Evolutionary conservation across 1,140 invertebrate species (phyloP), one percentile per base, ranked within the genome.

Genomic region (Drosophila parvula): DNA sequence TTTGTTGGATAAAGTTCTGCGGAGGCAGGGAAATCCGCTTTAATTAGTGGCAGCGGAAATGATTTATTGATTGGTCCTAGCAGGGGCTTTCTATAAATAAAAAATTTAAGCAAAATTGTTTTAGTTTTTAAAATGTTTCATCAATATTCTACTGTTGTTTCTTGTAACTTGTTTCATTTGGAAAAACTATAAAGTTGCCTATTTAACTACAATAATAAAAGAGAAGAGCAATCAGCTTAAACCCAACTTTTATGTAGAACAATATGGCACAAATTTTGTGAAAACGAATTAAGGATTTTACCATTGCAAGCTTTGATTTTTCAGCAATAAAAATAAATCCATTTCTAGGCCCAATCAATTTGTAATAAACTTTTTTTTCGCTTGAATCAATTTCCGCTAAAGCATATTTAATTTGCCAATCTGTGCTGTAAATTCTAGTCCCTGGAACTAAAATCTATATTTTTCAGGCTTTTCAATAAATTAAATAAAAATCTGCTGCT

Each of bases 401-500:
- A 61, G 56, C 40, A 64, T 61, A 61, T 64, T 64, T 62, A 45
- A 61, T 64, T 34, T 64, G 3, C 45, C 18, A 34, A 32, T 43
- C n/a, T 8, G 22, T 22, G 22, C 7, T 7, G 7, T 7, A 30
- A 30, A 30, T 8, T 7, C 30, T 30, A 5, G 5, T 4, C 5
- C 30, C 30, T 30, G 16, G 27, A 30, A 27, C 32, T 44, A 41
- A 50, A 41, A 43, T 50, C 32, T 30, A 38, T 6, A 40, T 27
- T 53, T 34, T 12, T 32, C 11, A 43, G 34, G 44, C 65, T 62
- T 41, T 36, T 51, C 68, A 65, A 62, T 74, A 74, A 81, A 81
- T 84, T 77, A 79, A 86, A 81, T 84, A 84, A 80, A 85, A 81
- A 69, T 84, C 73, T 73, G 58, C 68, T 73, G 58, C 68, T 68